Percentiles rank a stretch among this genome's conserved stretches.
phyloP scores from a whole-genome alignment of 2,797 vertebrate genomes.

The Melanogrammus aeglefinus region DNA sequence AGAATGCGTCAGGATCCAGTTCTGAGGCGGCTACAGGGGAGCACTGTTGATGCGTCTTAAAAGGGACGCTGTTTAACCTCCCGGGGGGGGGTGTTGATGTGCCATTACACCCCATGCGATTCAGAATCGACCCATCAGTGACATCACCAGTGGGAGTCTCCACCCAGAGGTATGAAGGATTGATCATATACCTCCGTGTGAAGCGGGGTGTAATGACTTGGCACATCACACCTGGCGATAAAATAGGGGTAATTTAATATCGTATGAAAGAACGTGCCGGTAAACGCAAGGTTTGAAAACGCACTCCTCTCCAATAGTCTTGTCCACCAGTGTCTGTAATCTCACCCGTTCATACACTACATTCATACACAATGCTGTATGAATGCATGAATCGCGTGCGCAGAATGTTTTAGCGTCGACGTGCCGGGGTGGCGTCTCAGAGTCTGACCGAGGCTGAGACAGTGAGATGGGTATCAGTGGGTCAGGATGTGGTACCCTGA shows the following conservation, averaged over 20 bases:
- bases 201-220: background rate
- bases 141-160: background rate
- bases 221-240: background rate
- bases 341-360: too few species aligned
- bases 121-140: background rate
- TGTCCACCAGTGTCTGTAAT: too few species aligned
- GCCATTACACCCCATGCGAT: background rate
- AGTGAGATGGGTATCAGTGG: background rate
- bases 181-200: background rate
- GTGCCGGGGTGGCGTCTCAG: too few species aligned
- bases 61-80: background rate
- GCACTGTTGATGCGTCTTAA: background rate
- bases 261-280: background rate
- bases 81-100: background rate
- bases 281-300: too few species aligned
- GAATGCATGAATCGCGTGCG: too few species aligned
- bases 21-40: background rate
- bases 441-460: background rate
- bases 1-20: background rate
- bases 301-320: too few species aligned
- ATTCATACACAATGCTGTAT: too few species aligned
- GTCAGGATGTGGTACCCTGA: background rate
- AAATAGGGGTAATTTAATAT: background rate
- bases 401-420: too few species aligned
- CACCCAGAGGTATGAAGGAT: background rate